Evolutionary conservation across 2,888 invertebrate species (phyloP).

Genomic region (Epinotia bilunana): DNA sequence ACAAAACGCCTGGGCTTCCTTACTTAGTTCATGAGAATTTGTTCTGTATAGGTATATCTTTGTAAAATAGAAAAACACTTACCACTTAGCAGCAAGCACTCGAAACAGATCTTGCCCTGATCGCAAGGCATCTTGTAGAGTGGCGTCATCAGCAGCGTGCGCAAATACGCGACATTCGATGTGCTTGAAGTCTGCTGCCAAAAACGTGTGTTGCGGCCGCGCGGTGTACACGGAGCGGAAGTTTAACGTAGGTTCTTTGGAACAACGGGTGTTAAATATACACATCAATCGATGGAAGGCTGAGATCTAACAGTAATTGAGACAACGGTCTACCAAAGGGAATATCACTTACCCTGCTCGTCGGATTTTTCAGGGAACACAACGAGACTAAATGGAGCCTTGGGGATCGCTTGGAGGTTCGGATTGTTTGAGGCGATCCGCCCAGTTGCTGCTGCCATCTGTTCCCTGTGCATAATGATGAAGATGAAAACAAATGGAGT

Average conservation of each 20-base stretch:
- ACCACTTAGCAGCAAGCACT: slow-evolving; percentile 74
- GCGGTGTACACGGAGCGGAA: slow-evolving; percentile 71
- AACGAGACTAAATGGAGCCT: slow-evolving; percentile 65
- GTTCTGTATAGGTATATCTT: no score
- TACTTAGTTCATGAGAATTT: no score
- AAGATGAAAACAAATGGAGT: not conserved
- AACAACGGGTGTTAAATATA: not conserved
- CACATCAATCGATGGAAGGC: not conserved
- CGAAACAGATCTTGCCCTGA: slow-evolving; percentile 68
- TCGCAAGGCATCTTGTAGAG: slow-evolving; percentile 60
- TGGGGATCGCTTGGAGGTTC: slow-evolving; percentile 81
- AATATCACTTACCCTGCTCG: slow-evolving; percentile 48
- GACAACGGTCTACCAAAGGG: not conserved
- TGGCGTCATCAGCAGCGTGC: slow-evolving; percentile 66
- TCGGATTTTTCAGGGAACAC: slow-evolving; percentile 54
- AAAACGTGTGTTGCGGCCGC: slow-evolving; percentile 59
- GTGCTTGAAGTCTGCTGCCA: slow-evolving; percentile 81
- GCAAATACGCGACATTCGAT: slow-evolving; percentile 81
- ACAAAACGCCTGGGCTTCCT: no score
- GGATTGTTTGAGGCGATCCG: slow-evolving; percentile 77
- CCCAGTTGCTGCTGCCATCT: slow-evolving; percentile 78
- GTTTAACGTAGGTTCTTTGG: slow-evolving; percentile 47
- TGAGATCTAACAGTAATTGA: not conserved
- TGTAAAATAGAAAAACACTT: slow-evolving; percentile 10
- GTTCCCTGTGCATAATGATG: slow-evolving; percentile 63